Percentiles rank a stretch among this genome's conserved stretches.
Conservation (phyloP, 2,888 invertebrate species). For the Ochlodes sylvanus region DNA sequence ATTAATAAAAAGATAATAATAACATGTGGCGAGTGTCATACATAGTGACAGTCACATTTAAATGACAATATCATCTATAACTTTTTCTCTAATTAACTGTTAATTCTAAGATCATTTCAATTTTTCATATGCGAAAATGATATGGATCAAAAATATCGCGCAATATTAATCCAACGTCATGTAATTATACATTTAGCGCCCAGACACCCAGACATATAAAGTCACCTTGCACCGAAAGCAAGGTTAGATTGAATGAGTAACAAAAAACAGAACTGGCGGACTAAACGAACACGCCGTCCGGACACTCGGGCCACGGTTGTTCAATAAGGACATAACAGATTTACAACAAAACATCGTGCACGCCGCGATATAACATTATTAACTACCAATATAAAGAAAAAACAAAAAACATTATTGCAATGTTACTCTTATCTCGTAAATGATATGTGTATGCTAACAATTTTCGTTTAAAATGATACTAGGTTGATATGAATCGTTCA, state of each 20-base stretch:
- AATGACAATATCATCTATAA: slow-evolving; percentile 46
- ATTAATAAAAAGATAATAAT: slow-evolving; percentile 45
- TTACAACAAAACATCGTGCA: slow-evolving; percentile 50
- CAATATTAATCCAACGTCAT: slow-evolving; percentile 72
- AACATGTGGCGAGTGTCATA: slow-evolving; percentile 48
- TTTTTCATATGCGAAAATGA: slow-evolving; percentile 70
- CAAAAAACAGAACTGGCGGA: slow-evolving; percentile 70
- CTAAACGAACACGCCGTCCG: slow-evolving; percentile 64
- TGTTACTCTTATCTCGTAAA: slow-evolving; percentile 49
- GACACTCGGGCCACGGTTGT: slow-evolving; percentile 50
- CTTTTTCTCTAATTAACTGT: slow-evolving; percentile 56
- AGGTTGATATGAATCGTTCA: slow-evolving; percentile 41
- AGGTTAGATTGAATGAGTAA: slow-evolving; percentile 81
- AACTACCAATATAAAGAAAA: slow-evolving; percentile 50
- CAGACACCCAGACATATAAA: slow-evolving; percentile 81
- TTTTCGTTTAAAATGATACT: slow-evolving; percentile 37
- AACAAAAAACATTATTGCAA: slow-evolving; percentile 53
- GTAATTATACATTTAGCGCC: slow-evolving; percentile 80
- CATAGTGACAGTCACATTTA: slow-evolving; percentile 39
- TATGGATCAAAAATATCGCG: slow-evolving; percentile 76
- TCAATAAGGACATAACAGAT: slow-evolving; percentile 50
- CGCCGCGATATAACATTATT: slow-evolving; percentile 45
- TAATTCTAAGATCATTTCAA: slow-evolving; percentile 54
- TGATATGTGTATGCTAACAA: slow-evolving; percentile 61
- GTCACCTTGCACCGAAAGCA: slow-evolving; percentile 80